Evolutionary conservation across 1,140 invertebrate genomes (phyloP).

Genomic region (Brachionus rubens): DNA sequence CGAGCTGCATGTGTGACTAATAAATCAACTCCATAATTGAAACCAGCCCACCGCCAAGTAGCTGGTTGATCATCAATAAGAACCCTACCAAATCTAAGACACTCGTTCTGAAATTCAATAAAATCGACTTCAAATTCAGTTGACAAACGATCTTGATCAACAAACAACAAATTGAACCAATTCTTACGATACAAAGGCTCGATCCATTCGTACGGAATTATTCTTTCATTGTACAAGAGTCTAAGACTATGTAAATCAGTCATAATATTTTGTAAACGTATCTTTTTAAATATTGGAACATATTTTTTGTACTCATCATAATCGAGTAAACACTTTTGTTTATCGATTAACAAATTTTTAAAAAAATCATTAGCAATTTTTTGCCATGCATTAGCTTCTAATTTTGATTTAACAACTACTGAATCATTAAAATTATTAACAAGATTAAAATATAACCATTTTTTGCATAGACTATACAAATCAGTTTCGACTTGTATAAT

Average conservation of each 20-base stretch:
- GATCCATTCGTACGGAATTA: conserved; percentile 33
- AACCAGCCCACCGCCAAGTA: conserved; percentile 42
- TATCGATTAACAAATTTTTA: conserved; percentile 17
- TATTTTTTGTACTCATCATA: conserved; percentile 3
- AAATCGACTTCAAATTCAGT: background rate
- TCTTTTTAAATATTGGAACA: background rate
- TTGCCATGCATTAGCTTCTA: conserved; percentile 2
- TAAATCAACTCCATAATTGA: conserved; percentile 34
- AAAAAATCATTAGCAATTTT: conserved; percentile 38
- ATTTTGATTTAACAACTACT: background rate
- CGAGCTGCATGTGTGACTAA: conserved; percentile 26
- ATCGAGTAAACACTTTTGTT: background rate
- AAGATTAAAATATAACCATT: conserved; percentile 66
- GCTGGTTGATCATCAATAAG: conserved; percentile 11
- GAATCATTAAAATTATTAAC: conserved; percentile 49
- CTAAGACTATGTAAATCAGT: conserved; percentile 10
- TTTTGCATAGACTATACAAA: conserved; percentile 70
- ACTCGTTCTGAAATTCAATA: background rate
- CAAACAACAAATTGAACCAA: conserved; percentile 36
- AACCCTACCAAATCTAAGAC: conserved; percentile 15
- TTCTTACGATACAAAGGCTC: conserved; percentile 9
- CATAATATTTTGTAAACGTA: conserved; percentile 18
- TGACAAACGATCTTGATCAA: conserved; percentile 14
- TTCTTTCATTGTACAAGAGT: conserved; percentile 12
- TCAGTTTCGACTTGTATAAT: conserved; percentile 79